Evolutionary conservation across 2,113 vertebrate genomes (phyloP).

Genomic region (Psilopogon haemacephalus): DNA sequence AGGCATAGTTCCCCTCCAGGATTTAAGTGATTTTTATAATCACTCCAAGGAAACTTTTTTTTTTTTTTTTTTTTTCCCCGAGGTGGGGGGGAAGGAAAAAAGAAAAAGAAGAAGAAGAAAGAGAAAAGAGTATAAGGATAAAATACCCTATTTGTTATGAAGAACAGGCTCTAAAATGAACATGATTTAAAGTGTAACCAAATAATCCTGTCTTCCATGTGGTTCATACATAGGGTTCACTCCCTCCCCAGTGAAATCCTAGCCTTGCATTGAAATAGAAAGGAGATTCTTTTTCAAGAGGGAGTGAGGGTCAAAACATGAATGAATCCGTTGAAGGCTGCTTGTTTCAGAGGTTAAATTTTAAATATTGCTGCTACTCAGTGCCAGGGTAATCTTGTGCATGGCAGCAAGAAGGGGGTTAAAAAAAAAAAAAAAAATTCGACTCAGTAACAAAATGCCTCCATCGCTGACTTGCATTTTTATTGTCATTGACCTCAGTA

Average conservation of each 20-base stretch:
- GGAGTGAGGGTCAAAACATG: not conserved
- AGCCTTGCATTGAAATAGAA: not conserved
- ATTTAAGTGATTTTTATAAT: constrained; percentile 78
- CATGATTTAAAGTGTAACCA: constrained; percentile 51
- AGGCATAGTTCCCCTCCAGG: constrained; percentile 80
- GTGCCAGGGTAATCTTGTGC: not conserved
- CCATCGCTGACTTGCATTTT: constrained; percentile 52
- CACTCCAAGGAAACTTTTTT: constrained; percentile 41
- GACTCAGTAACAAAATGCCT: not conserved
- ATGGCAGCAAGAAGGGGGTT: not conserved
- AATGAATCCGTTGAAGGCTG: constrained; percentile 5
- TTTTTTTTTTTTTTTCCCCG: too few relatives aligned
- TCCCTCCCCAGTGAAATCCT: constrained; percentile 23
- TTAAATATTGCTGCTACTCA: not conserved
- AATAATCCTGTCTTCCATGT: constrained; percentile 1
- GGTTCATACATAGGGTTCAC: not conserved
- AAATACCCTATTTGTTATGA: constrained; percentile 44
- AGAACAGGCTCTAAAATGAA: constrained; percentile 29
- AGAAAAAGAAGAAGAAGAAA: accelerated
- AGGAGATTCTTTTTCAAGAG: not conserved
- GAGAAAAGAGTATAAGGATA: not conserved
- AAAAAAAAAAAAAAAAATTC: constrained; percentile 30
- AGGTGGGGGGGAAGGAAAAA: not conserved
- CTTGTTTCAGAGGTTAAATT: not conserved
- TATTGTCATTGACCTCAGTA: constrained; percentile 59